Conservation (phyloP, 2,888 invertebrate species). For the Escarpia spicata region DNA sequence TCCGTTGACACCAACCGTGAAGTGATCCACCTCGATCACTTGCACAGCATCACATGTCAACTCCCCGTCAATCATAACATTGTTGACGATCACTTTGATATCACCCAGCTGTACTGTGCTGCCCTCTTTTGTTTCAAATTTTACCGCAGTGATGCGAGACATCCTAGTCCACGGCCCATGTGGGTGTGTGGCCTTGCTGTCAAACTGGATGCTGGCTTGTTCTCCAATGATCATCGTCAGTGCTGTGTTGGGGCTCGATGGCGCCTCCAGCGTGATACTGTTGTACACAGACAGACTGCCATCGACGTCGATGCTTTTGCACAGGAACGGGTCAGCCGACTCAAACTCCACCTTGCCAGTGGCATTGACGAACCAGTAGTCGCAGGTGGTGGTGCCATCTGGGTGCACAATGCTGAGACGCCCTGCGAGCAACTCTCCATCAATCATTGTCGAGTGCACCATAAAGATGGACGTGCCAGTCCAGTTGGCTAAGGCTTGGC, state of each 20-base stretch:
- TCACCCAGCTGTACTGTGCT: conserved; percentile 8
- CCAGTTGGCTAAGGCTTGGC: not conserved
- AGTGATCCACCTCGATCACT: not conserved
- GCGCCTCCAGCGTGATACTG: not conserved
- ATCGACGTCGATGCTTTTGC: not conserved
- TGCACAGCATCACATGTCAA: not conserved
- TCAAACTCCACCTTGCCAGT: conserved; percentile 13
- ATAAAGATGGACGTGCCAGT: not conserved
- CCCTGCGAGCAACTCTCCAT: conserved; percentile 14
- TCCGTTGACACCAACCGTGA: not conserved
- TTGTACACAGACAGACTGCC: not conserved
- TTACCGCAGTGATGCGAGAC: not conserved
- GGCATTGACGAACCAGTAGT: conserved; percentile 18
- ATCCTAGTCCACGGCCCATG: not conserved
- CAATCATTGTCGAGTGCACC: not conserved
- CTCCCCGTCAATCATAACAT: not conserved
- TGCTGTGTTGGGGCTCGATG: not conserved
- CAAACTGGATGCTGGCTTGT: not conserved
- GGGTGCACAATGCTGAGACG: not conserved
- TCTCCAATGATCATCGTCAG: not conserved
- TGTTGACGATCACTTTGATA: not conserved
- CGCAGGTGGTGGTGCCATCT: not conserved
- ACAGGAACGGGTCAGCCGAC: not conserved
- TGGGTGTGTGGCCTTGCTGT: not conserved
- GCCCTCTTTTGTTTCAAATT: not conserved